A percentile compares a stretch with the other conserved stretches of the same genome.
Evolutionary conservation across 2,113 vertebrate genomes (phyloP).

Genomic region (Psittacus erithacus): DNA sequence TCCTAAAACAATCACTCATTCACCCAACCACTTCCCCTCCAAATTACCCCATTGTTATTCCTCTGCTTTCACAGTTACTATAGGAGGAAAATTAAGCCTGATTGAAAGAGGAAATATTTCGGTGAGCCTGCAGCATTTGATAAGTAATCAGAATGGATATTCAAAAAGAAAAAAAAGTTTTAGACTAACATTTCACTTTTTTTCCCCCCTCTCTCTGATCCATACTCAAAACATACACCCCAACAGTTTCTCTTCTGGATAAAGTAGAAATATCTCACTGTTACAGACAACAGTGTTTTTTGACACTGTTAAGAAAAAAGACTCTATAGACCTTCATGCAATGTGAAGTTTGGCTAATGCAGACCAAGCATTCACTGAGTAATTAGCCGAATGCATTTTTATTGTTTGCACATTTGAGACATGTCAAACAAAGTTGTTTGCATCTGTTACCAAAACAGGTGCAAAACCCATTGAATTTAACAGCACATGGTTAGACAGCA

Average conservation of each 20-base stretch:
- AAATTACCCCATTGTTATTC: slow-evolving; percentile 32
- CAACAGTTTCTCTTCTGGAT: background rate
- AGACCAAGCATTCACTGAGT: background rate
- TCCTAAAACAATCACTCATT: slow-evolving; percentile 39
- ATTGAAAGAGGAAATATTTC: slow-evolving; percentile 44
- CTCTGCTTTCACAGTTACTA: slow-evolving; percentile 20
- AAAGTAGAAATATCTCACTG: background rate
- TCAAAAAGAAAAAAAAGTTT: background rate
- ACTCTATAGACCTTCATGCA: background rate
- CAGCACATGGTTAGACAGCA: background rate
- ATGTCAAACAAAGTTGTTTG: background rate
- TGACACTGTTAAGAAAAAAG: background rate
- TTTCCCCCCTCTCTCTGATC: background rate
- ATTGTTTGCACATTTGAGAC: background rate
- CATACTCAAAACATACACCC: background rate
- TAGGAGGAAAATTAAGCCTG: background rate
- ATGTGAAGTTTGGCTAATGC: background rate
- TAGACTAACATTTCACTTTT: background rate
- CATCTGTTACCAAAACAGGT: background rate
- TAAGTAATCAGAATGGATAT: background rate
- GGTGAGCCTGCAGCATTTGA: background rate
- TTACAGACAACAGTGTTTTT: background rate
- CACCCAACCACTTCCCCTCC: slow-evolving; percentile 31
- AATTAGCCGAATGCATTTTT: background rate
- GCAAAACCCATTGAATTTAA: background rate